Evolutionary conservation across 1,140 invertebrate species (phyloP).

Genomic region (Drosophila watanabei): DNA sequence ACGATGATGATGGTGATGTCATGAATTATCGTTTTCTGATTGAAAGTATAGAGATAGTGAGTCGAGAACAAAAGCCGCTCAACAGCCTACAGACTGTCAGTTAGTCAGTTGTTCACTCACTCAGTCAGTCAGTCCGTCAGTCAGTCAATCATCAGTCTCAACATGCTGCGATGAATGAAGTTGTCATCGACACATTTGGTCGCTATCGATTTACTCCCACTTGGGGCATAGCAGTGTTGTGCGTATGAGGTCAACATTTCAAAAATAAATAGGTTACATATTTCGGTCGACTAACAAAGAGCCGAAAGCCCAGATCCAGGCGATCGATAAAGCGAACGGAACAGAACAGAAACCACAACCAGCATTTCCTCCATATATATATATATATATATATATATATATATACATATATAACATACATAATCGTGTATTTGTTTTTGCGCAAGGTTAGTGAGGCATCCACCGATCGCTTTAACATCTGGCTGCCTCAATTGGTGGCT

Average conservation of each 20-base stretch:
- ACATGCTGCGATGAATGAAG: slow-evolving; percentile 70
- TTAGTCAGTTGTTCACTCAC: slow-evolving; percentile 31
- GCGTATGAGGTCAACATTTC: slow-evolving; percentile 81
- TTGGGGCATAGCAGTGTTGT: slow-evolving; percentile 36
- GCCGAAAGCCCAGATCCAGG: slow-evolving; percentile 38
- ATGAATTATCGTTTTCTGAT: slow-evolving; percentile 84
- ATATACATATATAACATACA: neutral
- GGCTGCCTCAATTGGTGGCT: slow-evolving; percentile 18
- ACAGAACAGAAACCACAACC: slow-evolving; percentile 12
- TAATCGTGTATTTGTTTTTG: slow-evolving; percentile 39
- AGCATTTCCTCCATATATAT: neutral
- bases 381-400: neutral
- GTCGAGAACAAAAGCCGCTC: slow-evolving; percentile 64
- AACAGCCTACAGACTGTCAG: slow-evolving; percentile 47
- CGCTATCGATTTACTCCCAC: slow-evolving; percentile 65
- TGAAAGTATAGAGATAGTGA: slow-evolving; percentile 76
- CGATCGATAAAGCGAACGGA: slow-evolving; percentile 23
- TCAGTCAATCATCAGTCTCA: slow-evolving; percentile 41
- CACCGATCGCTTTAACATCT: slow-evolving; percentile 24
- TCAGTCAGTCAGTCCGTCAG: slow-evolving; percentile 28
- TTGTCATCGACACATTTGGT: slow-evolving; percentile 78
- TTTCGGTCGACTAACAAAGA: slow-evolving; percentile 46
- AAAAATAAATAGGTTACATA: slow-evolving; percentile 82
- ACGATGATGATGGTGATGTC: slow-evolving; percentile 66
- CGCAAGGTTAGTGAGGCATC: slow-evolving; percentile 58